Base-by-base conservation (phyloP, 2,113 vertebrate genomes). In the Zosterops pallidus region DNA sequence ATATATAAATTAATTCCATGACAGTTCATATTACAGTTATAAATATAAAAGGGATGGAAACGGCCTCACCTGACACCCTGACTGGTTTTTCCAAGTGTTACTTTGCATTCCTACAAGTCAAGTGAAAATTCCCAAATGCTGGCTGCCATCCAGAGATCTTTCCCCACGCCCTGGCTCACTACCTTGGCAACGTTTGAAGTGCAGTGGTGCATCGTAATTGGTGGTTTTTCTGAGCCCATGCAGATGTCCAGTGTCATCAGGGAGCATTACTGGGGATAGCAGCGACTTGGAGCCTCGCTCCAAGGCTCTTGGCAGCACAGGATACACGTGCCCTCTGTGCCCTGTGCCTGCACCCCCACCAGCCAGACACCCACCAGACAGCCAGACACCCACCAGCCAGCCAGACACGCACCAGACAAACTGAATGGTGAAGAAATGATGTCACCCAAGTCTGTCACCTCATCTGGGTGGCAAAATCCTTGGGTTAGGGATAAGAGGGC, bases 21-120 rank as follows among this genome's bases (percentile, higher is more conserved):
- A 75, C 62, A 79, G 72, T 67, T 97, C 95, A 47, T 57, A n/a
- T 97, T 96, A 93, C 89, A 94, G 79, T 84, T 94, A 88, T 94
- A 96, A 98, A 96, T 94, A 78, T 41, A 88, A 95, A 91, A 94
- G 94, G 60, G 74, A 92, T 69, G 72, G 64, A 82, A 91, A 94
- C 74, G 68, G 37, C 53, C 80, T 68, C 89, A 55, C 64, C 70
- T 93, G 60, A 46, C 88, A 67, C 64, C 86, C 92, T 88, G 68
- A 47, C 85, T 89, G 72, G 26, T 44, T 67, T 80, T 75, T 29
- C 11, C 59, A 72, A 86, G 75, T 70, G 65, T 94, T 95, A 79
- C 49, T 97, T 96, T 95, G 42, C 89, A 92, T 79, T 95, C 93
- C 70, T 93, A 41, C 11, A 26, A 90, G 81, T 60, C 90, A 82